Evolutionary conservation across 2,113 vertebrate species (phyloP).

Genomic region (Pantherophis guttatus): DNA sequence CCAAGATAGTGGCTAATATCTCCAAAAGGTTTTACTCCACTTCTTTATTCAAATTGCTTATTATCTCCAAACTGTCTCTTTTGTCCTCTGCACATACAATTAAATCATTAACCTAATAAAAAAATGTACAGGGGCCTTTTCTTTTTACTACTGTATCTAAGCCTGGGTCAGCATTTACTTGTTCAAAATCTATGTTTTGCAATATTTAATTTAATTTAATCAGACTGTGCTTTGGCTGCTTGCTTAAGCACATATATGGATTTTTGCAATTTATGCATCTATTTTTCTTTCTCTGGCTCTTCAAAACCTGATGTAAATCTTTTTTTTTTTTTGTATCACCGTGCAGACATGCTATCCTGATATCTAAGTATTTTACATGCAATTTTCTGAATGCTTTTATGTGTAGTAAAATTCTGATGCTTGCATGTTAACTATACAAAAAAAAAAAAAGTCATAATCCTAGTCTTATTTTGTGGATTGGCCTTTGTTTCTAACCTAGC

Average conservation of each 20-base stretch:
- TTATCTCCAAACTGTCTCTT: background rate
- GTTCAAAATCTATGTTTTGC: background rate
- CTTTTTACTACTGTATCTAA: background rate
- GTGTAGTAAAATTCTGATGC: background rate
- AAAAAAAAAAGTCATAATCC: background rate
- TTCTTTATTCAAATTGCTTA: background rate
- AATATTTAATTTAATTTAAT: background rate
- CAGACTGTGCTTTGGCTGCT: background rate
- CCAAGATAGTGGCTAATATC: background rate
- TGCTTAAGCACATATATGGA: background rate
- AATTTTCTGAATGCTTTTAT: background rate
- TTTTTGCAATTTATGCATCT: background rate
- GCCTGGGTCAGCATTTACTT: background rate
- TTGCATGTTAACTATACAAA: background rate
- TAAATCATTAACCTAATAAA: background rate
- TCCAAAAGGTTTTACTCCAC: background rate
- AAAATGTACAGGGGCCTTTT: background rate
- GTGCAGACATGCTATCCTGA: background rate
- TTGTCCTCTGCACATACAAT: background rate
- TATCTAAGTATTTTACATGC: background rate
- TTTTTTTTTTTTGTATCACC: background rate
- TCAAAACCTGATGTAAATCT: background rate
- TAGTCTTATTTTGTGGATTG: background rate
- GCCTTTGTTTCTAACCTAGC: background rate
- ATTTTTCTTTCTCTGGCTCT: background rate